Evolutionary conservation across 1,140 invertebrate species (phyloP).

Genomic region (Drosophila nasuta): DNA sequence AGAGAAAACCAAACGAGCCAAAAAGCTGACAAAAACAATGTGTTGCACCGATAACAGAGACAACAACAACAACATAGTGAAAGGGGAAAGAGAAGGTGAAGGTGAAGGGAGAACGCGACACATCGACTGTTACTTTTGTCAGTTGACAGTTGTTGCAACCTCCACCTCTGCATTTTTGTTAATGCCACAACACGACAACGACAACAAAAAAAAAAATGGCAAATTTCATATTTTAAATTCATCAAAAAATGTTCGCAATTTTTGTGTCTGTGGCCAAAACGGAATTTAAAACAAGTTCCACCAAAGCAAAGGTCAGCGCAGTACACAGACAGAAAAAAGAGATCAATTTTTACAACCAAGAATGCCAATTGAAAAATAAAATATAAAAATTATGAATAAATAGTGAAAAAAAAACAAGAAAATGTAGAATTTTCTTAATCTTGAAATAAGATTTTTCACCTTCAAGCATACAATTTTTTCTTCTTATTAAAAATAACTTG

Average conservation of each 20-base stretch:
- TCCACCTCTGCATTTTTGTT: slow-evolving; percentile 47
- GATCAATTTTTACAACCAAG: too few relatives aligned
- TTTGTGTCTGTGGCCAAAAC: slow-evolving; percentile 28
- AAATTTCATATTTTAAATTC: slow-evolving; percentile 53
- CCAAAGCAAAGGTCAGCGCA: slow-evolving; percentile 26
- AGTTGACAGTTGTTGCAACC: slow-evolving; percentile 45
- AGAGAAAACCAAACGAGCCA: slow-evolving; percentile 27
- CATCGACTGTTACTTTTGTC: slow-evolving; percentile 14
- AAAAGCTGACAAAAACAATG: slow-evolving; percentile 65
- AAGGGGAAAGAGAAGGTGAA: neutral
- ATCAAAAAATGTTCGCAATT: slow-evolving; percentile 21
- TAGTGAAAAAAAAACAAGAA: too few relatives aligned
- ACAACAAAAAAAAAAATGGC: slow-evolving; percentile 45
- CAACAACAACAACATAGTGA: neutral
- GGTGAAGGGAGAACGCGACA: neutral
- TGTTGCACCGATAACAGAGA: slow-evolving; percentile 57
- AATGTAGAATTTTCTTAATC: too few relatives aligned
- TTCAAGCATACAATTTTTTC: too few relatives aligned
- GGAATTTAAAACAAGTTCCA: slow-evolving; percentile 57
- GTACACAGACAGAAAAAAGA: too few relatives aligned
- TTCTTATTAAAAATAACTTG: too few relatives aligned
- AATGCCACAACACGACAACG: slow-evolving; percentile 11
- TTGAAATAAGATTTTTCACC: too few relatives aligned
- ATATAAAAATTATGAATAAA: too few relatives aligned
- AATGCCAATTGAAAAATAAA: too few relatives aligned